Conservation (phyloP, 2,888 invertebrate genomes). For the Drosophila atripex region DNA sequence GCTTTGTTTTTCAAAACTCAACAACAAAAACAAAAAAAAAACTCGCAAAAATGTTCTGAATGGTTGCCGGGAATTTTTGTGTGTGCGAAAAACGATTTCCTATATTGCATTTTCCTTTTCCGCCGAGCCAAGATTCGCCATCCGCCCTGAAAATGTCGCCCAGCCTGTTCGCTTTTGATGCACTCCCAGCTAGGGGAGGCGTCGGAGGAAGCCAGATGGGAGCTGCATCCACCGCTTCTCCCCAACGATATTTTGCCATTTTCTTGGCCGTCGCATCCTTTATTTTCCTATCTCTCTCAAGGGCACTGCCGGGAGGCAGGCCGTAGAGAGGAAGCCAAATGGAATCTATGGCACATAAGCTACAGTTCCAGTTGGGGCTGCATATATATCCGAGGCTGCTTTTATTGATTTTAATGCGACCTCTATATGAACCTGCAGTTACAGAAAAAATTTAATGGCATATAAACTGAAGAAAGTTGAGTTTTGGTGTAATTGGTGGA, state of each 20-base stretch:
- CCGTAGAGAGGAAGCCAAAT: conserved; percentile 42
- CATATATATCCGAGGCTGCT: conserved; percentile 25
- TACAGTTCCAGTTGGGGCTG: conserved; percentile 32
- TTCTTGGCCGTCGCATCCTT: conserved; percentile 43
- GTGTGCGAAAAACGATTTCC: conserved; percentile 83
- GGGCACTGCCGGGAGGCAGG: conserved; percentile 51
- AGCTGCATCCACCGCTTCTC: too few relatives aligned
- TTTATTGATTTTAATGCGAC: conserved; percentile 51
- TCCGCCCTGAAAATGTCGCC: conserved; percentile 63
- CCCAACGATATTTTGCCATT: conserved; percentile 30
- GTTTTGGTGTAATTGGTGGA: too few relatives aligned
- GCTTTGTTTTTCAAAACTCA: background rate
- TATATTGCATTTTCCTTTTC: conserved; percentile 83
- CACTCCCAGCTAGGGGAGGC: conserved; percentile 15
- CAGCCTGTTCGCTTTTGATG: conserved; percentile 46
- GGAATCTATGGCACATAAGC: conserved; percentile 56
- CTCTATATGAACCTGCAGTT: background rate
- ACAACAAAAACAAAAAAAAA: background rate
- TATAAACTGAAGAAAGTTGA: too few relatives aligned
- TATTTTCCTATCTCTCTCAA: conserved; percentile 56
- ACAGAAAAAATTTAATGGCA: background rate
- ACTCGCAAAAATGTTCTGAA: conserved; percentile 64
- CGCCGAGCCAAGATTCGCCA: conserved; percentile 80
- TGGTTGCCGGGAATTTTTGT: conserved; percentile 45
- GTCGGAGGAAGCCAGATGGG: conserved; percentile 2